These are phyloP conservation scores for Glomeris maerens DNA, from an alignment of 1,140 invertebrate species.

Conservation along the genomic window DNA sequence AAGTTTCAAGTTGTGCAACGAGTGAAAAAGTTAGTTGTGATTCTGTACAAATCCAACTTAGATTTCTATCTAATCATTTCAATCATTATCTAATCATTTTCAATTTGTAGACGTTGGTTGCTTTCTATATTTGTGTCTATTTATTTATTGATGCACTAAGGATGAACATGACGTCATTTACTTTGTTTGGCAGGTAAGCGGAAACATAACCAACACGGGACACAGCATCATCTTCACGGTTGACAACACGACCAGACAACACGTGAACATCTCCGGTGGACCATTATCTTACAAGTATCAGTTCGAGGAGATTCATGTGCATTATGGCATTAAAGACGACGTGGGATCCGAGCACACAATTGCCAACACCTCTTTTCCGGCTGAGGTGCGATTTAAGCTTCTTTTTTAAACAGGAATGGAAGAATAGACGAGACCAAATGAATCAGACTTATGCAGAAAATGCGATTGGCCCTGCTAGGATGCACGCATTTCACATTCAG, in stretches of 20 bases:
- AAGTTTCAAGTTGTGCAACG: no score
- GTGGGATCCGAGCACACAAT: conserved; percentile 46
- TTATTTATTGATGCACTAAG: no score
- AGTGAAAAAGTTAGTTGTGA: no score
- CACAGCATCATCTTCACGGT: conserved; percentile 38
- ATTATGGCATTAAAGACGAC: conserved; percentile 74
- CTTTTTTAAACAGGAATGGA: not conserved
- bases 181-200: conserved; percentile 53
- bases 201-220: conserved; percentile 73
- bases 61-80: not conserved
- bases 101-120: conserved; percentile 18
- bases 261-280: conserved; percentile 86
- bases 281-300: conserved; percentile 88
- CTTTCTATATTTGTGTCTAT: conserved; percentile 7
- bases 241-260: conserved; percentile 25
- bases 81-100: not conserved
- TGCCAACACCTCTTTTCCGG: conserved; percentile 31
- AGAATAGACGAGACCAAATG: no score
- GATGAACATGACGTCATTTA: conserved; percentile 24
- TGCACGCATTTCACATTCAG: no score
- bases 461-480: no score
- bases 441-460: no score
- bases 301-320: conserved; percentile 87
- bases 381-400: conserved; percentile 26
- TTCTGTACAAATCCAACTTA: conserved; percentile 4